Conservation (phyloP, 2,113 vertebrate species). For the Ornithorhynchus anatinus region DNA sequence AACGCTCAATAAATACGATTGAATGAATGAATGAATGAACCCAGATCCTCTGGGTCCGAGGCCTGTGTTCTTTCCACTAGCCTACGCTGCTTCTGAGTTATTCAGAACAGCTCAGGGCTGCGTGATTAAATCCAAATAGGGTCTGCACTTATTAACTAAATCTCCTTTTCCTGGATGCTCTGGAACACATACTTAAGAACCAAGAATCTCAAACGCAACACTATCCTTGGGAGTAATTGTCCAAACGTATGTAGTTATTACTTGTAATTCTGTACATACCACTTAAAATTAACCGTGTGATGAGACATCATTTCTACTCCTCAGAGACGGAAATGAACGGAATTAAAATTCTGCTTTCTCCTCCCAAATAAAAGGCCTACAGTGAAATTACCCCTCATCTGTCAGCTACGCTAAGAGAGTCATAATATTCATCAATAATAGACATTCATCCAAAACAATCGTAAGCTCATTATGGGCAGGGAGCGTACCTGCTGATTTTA, state of each 20-base stretch:
- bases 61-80: no score
- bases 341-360: constrained; percentile 1
- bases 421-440: not conserved
- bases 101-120: constrained; percentile 47
- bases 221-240: constrained; percentile 42
- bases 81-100: no score
- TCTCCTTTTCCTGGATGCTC: constrained; percentile 26
- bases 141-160: constrained; percentile 52
- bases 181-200: constrained; percentile 39
- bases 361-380: not conserved
- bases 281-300: constrained; percentile 11
- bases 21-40: no score
- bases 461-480: no score
- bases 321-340: constrained; percentile 8
- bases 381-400: not conserved
- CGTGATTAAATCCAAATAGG: constrained; percentile 55
- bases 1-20: no score
- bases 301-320: constrained; percentile 37
- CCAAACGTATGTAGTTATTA: constrained; percentile 14
- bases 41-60: no score
- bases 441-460: no score
- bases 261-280: not conserved
- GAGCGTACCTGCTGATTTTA: no score
- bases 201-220: constrained; percentile 34
- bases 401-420: not conserved